Conservation (phyloP, 2,888 invertebrate genomes). For the Microctonus brassicae region DNA sequence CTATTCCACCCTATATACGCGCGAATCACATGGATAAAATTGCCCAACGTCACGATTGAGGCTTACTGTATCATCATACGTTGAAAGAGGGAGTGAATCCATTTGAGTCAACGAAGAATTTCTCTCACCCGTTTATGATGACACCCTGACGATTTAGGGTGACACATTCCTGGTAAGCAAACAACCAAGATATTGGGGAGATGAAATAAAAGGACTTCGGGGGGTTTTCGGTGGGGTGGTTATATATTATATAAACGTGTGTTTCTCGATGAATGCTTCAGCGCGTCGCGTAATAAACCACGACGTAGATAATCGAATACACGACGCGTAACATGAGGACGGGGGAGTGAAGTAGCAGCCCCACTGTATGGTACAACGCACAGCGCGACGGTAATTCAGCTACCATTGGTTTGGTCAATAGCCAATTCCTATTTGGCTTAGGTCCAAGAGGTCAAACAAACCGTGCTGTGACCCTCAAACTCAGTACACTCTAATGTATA, state of each 20-base stretch:
- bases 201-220: slow-evolving; percentile 9
- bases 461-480: slow-evolving; percentile 47
- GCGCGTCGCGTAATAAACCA: slow-evolving; percentile 60
- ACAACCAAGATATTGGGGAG: slow-evolving; percentile 15
- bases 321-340: slow-evolving; percentile 64
- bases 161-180: slow-evolving; percentile 3
- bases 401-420: slow-evolving; percentile 67
- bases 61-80: background rate
- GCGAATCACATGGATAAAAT: slow-evolving; percentile 30
- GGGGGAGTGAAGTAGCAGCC: slow-evolving; percentile 34
- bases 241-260: background rate
- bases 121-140: background rate
- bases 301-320: slow-evolving; percentile 66
- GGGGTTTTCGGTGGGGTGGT: background rate
- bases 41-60: slow-evolving; percentile 8
- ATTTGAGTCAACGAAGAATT: background rate
- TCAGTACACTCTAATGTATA: slow-evolving; percentile 29
- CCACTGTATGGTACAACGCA: slow-evolving; percentile 39
- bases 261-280: slow-evolving; percentile 21
- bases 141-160: background rate
- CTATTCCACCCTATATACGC: background rate
- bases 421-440: slow-evolving; percentile 68
- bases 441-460: slow-evolving; percentile 63
- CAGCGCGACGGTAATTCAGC: slow-evolving; percentile 63
- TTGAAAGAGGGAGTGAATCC: background rate